These are phyloP conservation scores for Hydraecia micacea DNA, from an alignment of 2,888 invertebrate genomes.

Conservation along the genomic window DNA sequence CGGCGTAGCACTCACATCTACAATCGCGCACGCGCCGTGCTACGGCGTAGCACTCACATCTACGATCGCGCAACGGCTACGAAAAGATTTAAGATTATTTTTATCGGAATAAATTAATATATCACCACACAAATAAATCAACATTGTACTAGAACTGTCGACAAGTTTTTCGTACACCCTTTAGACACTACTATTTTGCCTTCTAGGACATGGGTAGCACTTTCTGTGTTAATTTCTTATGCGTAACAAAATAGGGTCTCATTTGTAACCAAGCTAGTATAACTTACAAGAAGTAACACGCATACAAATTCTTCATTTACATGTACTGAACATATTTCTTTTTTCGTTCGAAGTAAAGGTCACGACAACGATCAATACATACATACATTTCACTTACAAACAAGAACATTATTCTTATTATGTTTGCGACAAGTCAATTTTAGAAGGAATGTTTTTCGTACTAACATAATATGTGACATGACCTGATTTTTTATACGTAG, in stretches of 20 bases:
- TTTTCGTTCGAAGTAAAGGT: constrained; percentile 48
- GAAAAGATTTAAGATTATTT: background rate
- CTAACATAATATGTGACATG: background rate
- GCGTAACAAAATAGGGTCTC: constrained; percentile 15
- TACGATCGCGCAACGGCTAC: background rate
- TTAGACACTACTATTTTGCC: background rate
- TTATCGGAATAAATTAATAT: too few relatives aligned
- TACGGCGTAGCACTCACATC: background rate
- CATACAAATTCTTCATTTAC: constrained; percentile 49
- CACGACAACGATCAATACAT: constrained; percentile 46
- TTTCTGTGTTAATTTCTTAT: constrained; percentile 23
- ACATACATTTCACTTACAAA: constrained; percentile 42
- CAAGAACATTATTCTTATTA: constrained; percentile 42
- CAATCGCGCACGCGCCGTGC: background rate
- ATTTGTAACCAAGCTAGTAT: constrained; percentile 21
- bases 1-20: too few relatives aligned
- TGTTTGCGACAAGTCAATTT: constrained; percentile 46
- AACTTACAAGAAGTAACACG: constrained; percentile 22
- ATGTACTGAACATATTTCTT: constrained; percentile 49
- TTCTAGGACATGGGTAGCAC: background rate
- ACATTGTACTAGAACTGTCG: background rate
- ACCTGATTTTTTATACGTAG: background rate
- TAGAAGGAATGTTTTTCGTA: constrained; percentile 6
- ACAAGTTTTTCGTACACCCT: background rate
- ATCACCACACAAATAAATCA: background rate